Conservation (phyloP, 2,888 invertebrate genomes). For the Leuctra nigra region DNA sequence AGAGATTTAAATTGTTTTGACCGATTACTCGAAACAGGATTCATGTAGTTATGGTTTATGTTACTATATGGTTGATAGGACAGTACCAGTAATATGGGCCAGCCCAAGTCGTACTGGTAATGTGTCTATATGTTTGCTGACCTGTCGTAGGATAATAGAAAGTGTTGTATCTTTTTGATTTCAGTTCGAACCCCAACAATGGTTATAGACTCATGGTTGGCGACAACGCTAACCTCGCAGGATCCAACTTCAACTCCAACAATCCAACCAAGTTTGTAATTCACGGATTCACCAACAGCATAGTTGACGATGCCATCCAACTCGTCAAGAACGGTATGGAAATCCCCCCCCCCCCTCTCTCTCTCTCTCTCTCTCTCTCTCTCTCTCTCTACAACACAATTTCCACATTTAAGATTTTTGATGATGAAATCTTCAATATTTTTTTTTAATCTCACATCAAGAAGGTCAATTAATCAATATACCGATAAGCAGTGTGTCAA, state of each 20-base stretch:
- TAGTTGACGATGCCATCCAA: not conserved
- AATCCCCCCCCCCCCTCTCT: too few species aligned
- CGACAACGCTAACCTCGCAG: not conserved
- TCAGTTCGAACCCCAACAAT: not conserved
- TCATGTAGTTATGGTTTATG: too few species aligned
- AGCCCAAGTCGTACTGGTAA: not conserved
- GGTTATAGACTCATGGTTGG: not conserved
- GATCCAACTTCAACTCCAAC: not conserved
- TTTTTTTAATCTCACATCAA: too few species aligned
- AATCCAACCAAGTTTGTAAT: constrained; percentile 8
- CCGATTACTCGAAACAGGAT: too few species aligned
- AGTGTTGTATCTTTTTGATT: not conserved
- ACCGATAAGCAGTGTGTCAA: too few species aligned
- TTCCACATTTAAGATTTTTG: too few species aligned
- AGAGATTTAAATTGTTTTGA: too few species aligned
- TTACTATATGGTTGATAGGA: not conserved
- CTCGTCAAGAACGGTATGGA: constrained; percentile 5
- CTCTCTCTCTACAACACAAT: too few species aligned
- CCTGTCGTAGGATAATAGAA: not conserved
- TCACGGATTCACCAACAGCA: constrained; percentile 10
- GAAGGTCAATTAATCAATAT: too few species aligned
- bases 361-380: too few species aligned
- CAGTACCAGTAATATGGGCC: not conserved
- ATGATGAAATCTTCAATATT: too few species aligned
- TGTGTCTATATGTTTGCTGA: not conserved